A percentile compares a stretch with the other conserved stretches of the same genome.
phyloP scores from a whole-genome alignment of 2,888 invertebrate species.

The Hydriomena furcata region DNA sequence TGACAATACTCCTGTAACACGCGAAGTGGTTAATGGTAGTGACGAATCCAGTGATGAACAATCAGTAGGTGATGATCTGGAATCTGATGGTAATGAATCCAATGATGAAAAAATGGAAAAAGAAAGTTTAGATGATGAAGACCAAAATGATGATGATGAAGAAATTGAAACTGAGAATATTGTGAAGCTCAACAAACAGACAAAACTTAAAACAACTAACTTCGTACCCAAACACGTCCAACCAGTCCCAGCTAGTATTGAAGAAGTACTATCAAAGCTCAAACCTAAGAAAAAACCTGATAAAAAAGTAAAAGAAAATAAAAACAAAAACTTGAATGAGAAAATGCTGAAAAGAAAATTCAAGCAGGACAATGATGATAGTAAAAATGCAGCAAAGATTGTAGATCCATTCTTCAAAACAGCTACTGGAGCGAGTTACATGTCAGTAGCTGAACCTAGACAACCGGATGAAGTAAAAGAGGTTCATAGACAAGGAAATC shows the following conservation, averaged over 20 bases:
- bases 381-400: conserved; percentile 49
- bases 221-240: conserved; percentile 1
- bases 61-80: conserved; percentile 25
- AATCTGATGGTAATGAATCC: conserved; percentile 14
- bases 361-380: conserved; percentile 52
- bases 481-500: conserved; percentile 68
- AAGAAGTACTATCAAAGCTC: conserved; percentile 10
- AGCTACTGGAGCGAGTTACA: conserved; percentile 70
- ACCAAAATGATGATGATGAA: conserved; percentile 25
- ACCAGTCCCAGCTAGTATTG: conserved; percentile 12
- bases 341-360: conserved; percentile 63
- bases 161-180: conserved; percentile 17
- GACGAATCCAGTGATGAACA: conserved; percentile 25
- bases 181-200: conserved; percentile 19
- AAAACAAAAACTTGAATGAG: conserved; percentile 68
- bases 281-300: conserved; percentile 33
- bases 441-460: conserved; percentile 72
- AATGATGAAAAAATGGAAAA: conserved; percentile 25
- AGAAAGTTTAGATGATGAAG: conserved; percentile 18
- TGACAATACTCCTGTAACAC: conserved; percentile 3
- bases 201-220: conserved; percentile 14
- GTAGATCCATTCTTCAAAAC: conserved; percentile 78
- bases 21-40: conserved; percentile 22
- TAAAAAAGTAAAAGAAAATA: conserved; percentile 61
- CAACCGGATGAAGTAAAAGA: conserved; percentile 75